phyloP scores from a whole-genome alignment of 2,113 vertebrate genomes.

The Montifringilla adamsi region DNA sequence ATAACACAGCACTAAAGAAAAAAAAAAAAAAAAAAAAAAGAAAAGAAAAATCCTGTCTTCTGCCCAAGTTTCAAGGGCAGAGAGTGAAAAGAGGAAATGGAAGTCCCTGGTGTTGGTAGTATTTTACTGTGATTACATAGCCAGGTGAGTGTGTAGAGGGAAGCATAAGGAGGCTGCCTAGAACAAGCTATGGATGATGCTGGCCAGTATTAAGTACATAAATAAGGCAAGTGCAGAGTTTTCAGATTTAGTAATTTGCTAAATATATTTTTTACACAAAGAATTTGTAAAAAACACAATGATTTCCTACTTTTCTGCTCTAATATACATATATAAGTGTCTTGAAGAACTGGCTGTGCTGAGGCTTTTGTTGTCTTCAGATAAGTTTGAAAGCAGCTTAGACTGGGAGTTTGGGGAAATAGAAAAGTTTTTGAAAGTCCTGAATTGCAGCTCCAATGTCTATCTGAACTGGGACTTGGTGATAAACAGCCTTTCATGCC shows the following conservation, averaged over 20 bases:
- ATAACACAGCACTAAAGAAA: not conserved
- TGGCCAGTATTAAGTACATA: not conserved
- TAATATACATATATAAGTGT: not conserved
- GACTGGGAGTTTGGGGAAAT: not conserved
- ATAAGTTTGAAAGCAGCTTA: not conserved
- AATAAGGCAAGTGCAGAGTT: not conserved
- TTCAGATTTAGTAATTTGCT: not conserved
- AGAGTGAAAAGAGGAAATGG: not conserved
- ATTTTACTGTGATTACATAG: not conserved
- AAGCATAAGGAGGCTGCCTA: not conserved
- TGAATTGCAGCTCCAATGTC: not conserved
- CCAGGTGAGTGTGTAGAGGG: not conserved
- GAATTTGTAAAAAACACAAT: not conserved
- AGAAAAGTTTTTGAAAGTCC: not conserved
- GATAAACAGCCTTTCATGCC: not conserved
- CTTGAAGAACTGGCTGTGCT: not conserved
- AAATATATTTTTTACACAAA: not conserved
- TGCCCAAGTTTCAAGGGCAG: not conserved
- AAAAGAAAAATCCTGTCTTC: not conserved
- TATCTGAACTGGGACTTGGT: not conserved
- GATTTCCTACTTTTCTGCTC: not conserved
- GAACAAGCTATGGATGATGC: not conserved
- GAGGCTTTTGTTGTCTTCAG: not conserved
- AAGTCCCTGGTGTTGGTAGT: not conserved
- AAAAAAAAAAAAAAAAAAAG: not conserved